Base-by-base conservation (phyloP, 2,113 vertebrate genomes). In the Oceanites oceanicus region DNA sequence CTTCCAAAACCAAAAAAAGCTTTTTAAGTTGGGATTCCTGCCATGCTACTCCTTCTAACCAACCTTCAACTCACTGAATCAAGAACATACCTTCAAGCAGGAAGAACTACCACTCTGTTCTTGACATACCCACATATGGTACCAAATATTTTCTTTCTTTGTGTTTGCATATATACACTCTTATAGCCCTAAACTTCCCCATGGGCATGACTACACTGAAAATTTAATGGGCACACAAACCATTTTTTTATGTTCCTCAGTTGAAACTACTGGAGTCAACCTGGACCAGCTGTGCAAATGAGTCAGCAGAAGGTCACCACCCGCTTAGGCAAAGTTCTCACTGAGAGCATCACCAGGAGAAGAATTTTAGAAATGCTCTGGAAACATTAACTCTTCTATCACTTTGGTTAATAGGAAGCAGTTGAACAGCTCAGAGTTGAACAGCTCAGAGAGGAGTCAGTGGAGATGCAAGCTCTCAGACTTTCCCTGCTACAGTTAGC, bases 141-240 rank as follows among this genome's bases (percentile, higher is more conserved):
- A 58, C 29, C 42, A 29, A 85, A 50, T 32, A 25, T 45, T 78
- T 45, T 49, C 53, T 38, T 63, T 44, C n/a, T 47, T 71, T 45
- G 36, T 52, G 23, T 71, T 44, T 67, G 30, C 0, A 0, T 47
- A 29, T 11, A 30, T 27, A 62, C 9, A n/a, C 9, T 56, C n/a
- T 47, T 47, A 58, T 1, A 80, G 34, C 40, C 67, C 40, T 49
- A 30, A 62, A 38, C 49, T 49, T 63, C 23, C 63, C 32, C 21
- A 7, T 2, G 13, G 38, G 23, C 19, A 13, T 29, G 25, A 58
- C 68, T 32, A 25, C 27, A 53, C 30, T 3, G 15, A 72, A 58
- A 90, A 67, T 13, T 36, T 87, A 61, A 67, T 62, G 25, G 38
- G 44, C 38, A 80, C 58, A 76, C 42, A 66, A 62, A 53, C 38